phyloP scores from a whole-genome alignment of 2,113 vertebrate species.

The Aplodontia rufa region DNA sequence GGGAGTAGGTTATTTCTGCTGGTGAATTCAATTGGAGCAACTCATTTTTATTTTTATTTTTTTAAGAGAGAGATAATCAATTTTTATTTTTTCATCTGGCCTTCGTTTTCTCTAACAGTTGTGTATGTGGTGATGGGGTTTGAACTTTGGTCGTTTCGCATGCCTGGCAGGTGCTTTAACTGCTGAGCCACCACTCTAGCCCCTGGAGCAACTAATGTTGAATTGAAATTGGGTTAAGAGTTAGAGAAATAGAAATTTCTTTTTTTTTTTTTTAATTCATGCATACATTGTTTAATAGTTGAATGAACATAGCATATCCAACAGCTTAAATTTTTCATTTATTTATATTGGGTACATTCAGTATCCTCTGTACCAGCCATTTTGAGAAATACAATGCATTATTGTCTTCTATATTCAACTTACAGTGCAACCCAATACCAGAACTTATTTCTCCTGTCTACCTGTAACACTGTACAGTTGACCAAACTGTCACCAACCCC shows the following conservation, averaged over 20 bases:
- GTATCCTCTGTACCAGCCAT: not conserved
- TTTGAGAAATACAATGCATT: not conserved
- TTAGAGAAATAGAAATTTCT: not conserved
- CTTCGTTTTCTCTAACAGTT: too few relatives aligned
- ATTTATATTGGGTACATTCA: not conserved
- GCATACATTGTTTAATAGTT: not conserved
- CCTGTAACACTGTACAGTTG: not conserved
- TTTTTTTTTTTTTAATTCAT: not conserved
- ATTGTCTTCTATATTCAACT: not conserved
- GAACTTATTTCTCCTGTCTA: not conserved
- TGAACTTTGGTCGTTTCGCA: too few relatives aligned
- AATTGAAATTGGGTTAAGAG: not conserved
- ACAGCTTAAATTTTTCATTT: not conserved
- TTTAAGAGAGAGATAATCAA: too few relatives aligned
- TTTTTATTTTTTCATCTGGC: too few relatives aligned
- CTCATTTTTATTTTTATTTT: too few relatives aligned
- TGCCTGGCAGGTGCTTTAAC: too few relatives aligned
- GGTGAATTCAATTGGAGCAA: not conserved
- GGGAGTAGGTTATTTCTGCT: not conserved
- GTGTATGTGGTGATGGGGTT: too few relatives aligned
- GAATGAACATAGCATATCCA: not conserved
- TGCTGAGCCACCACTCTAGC: too few relatives aligned
- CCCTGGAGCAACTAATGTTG: too few relatives aligned
- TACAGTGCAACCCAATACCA: not conserved
- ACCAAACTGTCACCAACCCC: not conserved